Conservation (phyloP, 2,113 vertebrate species). For the Pycnonotus jocosus region DNA sequence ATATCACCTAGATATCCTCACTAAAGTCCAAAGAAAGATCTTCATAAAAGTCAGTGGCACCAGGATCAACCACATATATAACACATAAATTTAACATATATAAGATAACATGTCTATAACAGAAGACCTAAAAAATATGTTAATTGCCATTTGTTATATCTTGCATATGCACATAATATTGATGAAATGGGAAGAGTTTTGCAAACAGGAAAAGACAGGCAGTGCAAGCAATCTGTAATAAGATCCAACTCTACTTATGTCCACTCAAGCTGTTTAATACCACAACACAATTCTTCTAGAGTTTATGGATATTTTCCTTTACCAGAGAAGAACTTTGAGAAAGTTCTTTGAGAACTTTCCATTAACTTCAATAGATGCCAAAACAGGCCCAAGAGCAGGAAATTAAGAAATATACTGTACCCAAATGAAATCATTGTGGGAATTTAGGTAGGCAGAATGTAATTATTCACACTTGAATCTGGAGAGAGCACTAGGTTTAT, state of each 20-base stretch:
- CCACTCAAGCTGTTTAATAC: background rate
- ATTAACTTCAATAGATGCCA: conserved; percentile 13
- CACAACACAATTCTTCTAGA: background rate
- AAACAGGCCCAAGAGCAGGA: conserved; percentile 10
- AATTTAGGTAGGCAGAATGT: conserved; percentile 22
- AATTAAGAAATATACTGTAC: conserved; percentile 43
- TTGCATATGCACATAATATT: background rate
- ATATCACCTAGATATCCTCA: background rate
- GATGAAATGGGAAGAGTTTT: background rate
- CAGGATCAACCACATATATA: background rate
- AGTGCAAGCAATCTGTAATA: background rate
- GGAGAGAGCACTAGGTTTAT: background rate
- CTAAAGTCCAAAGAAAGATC: background rate
- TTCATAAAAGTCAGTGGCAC: background rate
- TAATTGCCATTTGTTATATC: background rate
- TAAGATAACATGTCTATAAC: background rate
- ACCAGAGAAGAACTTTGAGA: background rate
- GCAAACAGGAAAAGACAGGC: background rate
- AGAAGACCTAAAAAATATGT: background rate
- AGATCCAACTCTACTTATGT: background rate
- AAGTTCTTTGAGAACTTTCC: conserved; percentile 5
- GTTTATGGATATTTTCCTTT: background rate
- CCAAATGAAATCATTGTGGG: conserved; percentile 22
- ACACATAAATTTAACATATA: background rate
- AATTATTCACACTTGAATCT: conserved; percentile 27